A percentile compares a stretch with the other conserved stretches of the same genome.
These are phyloP conservation scores for Minunthozetes semirufus DNA, from an alignment of 2,888 invertebrate species.

Conservation along the genomic window DNA sequence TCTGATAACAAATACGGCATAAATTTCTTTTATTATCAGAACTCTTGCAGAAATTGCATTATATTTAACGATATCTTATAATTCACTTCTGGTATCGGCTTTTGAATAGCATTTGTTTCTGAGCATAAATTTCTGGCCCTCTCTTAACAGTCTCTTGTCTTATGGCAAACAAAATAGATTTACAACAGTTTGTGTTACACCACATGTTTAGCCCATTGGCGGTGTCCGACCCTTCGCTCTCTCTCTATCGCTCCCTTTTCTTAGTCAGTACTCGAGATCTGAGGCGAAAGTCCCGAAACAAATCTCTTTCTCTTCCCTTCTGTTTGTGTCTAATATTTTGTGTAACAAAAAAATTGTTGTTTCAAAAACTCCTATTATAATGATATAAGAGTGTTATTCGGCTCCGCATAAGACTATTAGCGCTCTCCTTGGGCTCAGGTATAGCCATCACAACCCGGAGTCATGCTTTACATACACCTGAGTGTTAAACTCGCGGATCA, in stretches of 20 bases:
- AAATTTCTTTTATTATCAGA: constrained; percentile 22
- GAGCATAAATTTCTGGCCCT: no score
- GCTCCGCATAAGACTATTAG: no score
- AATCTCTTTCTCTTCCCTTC: not conserved
- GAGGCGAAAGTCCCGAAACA: not conserved
- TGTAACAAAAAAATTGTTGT: no score
- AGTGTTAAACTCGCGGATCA: no score
- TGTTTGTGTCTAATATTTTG: not conserved
- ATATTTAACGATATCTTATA: not conserved
- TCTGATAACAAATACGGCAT: constrained; percentile 19
- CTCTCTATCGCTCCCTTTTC: no score
- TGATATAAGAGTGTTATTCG: no score
- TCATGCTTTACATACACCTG: no score
- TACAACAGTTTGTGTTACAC: constrained; percentile 10
- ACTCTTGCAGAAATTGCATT: not conserved
- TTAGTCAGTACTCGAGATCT: not conserved
- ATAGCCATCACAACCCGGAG: no score
- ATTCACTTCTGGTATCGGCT: not conserved
- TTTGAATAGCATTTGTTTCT: no score
- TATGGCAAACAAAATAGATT: constrained; percentile 1
- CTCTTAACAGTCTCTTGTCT: no score
- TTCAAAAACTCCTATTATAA: no score
- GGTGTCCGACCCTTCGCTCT: not conserved
- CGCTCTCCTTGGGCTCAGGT: no score
- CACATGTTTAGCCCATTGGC: constrained; percentile 24